Evolutionary conservation across 2,113 vertebrate species (phyloP), one percentile per base, ranked within the genome.

Genomic region (Ictalurus furcatus): DNA sequence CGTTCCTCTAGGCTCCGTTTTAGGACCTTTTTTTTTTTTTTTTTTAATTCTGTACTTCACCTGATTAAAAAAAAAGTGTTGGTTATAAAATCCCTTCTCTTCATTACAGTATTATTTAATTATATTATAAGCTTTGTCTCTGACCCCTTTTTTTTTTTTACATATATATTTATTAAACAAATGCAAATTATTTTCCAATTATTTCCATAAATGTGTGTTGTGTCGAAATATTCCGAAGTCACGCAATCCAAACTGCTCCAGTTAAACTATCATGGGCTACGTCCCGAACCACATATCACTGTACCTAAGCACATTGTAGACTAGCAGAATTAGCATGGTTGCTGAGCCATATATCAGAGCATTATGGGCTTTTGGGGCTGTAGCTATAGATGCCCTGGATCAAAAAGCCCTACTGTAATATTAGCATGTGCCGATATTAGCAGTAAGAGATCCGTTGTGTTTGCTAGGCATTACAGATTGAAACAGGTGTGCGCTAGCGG

Each of bases 401-500:
- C 3, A 30, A 73, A 52, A 73, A 85, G 67, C 58, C 65, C 9
- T 74, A 59, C 6, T 44, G 73, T 80, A 78, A 78, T 30, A 30
- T 19, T 63, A 79, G 37, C 71, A 21, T 16, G 58, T 6, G 56
- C 73, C 19, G 44, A 80, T 58, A 44, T 83, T 58, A 88, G 79
- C 48, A 12, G 21, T 58, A 23, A 67, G 80, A 44, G 40, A 79
- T 48, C 56, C 6, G 37, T 52, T 54, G 81, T 87, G 88, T 91
- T 93, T 94, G 93, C 88, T 91, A 59, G 30, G 82, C 52, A 78
- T 94, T 93, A 93, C 92, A 91, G 91, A 89, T 67, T 52, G 91
- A 81, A 91, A 94, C 95, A 95, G 94, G 93, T 95, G 95, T 92
- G 89, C 73, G 48, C 52, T n/a, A 34, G 52, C 8, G 90, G 73